Evolutionary conservation across 2,113 vertebrate species (phyloP).

Genomic region (Silurus asotus): DNA sequence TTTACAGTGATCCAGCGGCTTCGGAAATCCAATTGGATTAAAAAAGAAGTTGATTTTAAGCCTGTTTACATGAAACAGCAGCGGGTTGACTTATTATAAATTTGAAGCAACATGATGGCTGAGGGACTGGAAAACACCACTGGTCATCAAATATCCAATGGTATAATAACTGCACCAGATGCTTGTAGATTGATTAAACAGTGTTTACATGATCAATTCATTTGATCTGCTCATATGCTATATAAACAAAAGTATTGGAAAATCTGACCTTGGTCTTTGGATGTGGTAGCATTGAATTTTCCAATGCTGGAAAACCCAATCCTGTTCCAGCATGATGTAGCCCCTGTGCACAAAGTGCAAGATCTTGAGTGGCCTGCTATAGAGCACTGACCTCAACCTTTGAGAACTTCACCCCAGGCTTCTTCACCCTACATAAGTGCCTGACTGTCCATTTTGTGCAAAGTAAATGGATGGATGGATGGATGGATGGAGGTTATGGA

Average conservation of each 20-base stretch:
- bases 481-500: background rate
- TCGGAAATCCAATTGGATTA: background rate
- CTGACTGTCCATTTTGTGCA: too few relatives aligned
- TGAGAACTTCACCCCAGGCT: too few relatives aligned
- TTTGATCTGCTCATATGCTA: background rate
- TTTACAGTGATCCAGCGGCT: conserved; percentile 42
- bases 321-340: too few relatives aligned
- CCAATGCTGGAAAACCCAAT: too few relatives aligned
- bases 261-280: too few relatives aligned
- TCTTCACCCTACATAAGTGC: too few relatives aligned
- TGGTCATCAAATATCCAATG: background rate
- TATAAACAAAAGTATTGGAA: too few relatives aligned
- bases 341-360: too few relatives aligned
- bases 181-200: background rate
- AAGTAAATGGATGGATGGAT: background rate
- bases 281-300: too few relatives aligned
- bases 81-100: background rate
- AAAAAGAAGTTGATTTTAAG: background rate
- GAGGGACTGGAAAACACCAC: background rate
- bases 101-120: background rate
- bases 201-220: too few relatives aligned
- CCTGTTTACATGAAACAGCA: background rate
- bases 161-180: background rate
- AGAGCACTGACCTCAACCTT: too few relatives aligned
- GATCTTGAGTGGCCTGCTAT: too few relatives aligned